These are phyloP conservation scores for Drosophila peninsularis DNA, from an alignment of 2,888 invertebrate genomes.

Conservation along the genomic window DNA sequence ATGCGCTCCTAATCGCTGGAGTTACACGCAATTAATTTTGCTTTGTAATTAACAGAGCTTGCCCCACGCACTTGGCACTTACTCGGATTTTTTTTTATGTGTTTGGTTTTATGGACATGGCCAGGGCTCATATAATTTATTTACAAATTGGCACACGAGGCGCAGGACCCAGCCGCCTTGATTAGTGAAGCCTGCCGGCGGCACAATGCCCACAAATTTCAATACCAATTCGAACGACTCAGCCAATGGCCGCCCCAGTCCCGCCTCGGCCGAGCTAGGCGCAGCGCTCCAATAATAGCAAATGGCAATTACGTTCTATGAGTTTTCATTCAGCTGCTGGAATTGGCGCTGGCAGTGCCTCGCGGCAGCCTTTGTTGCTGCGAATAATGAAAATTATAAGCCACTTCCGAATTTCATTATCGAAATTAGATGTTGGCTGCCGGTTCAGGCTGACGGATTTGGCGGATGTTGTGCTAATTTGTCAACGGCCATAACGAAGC, in stretches of 20 bases:
- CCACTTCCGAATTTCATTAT: constrained; percentile 80
- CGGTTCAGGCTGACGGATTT: constrained; percentile 61
- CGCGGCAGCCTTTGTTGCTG: constrained; percentile 38
- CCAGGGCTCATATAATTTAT: constrained; percentile 71
- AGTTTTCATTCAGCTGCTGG: constrained; percentile 46
- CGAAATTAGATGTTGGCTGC: constrained; percentile 70
- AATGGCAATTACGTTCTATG: constrained; percentile 66
- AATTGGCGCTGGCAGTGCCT: constrained; percentile 6
- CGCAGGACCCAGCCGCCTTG: too few relatives aligned
- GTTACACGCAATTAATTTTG: constrained; percentile 79
- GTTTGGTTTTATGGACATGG: constrained; percentile 62
- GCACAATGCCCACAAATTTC: constrained; percentile 58
- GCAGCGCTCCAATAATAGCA: constrained; percentile 62
- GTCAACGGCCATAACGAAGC: constrained; percentile 71
- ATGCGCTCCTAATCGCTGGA: constrained; percentile 67
- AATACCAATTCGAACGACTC: constrained; percentile 56
- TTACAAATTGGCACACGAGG: constrained; percentile 65
- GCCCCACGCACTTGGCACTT: constrained; percentile 34
- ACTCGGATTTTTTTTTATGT: constrained; percentile 59
- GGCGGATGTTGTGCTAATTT: constrained; percentile 75
- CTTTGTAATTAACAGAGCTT: constrained; percentile 72
- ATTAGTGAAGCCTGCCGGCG: constrained; percentile 46
- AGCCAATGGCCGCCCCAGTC: constrained; percentile 19
- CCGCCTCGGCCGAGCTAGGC: constrained; percentile 47
- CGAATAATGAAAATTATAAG: constrained; percentile 75